phyloP scores from a whole-genome alignment of 2,888 invertebrate genomes.

The Drosophila paranaensis region DNA sequence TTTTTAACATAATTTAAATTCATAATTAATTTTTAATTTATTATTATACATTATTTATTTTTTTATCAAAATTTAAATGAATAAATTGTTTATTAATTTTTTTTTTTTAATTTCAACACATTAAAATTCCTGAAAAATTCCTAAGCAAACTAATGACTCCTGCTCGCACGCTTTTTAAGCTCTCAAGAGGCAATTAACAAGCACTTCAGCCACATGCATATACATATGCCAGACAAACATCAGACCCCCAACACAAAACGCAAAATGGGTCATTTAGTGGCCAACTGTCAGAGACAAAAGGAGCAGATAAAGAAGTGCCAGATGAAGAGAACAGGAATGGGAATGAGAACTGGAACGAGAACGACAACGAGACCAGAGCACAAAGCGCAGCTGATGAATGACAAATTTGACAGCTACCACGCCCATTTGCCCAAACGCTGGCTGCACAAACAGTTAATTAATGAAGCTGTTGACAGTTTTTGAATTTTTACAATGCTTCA shows the following conservation, averaged over 20 bases:
- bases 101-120: not conserved
- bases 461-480: conserved; percentile 74
- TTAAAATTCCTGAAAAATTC: not conserved
- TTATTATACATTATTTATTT: too few relatives aligned
- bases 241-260: not conserved
- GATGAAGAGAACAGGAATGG: conserved; percentile 10
- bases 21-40: not conserved
- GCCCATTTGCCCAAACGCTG: conserved; percentile 52
- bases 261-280: conserved; percentile 32
- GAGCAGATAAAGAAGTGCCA: conserved; percentile 1
- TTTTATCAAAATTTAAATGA: too few relatives aligned
- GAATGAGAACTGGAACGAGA: not conserved
- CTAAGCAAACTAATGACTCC: not conserved
- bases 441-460: conserved; percentile 58
- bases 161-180: not conserved
- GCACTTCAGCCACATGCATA: conserved; percentile 5
- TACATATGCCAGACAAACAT: conserved; percentile 9
- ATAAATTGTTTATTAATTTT: too few relatives aligned
- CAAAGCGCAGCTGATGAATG: conserved; percentile 66
- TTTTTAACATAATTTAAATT: too few relatives aligned
- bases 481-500: conserved; percentile 50
- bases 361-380: conserved; percentile 8
- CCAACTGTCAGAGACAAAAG: conserved; percentile 54
- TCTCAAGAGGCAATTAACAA: conserved; percentile 1
- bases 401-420: conserved; percentile 69